These are phyloP conservation scores for Agapornis roseicollis DNA, from an alignment of 2,113 vertebrate species.

Conservation along the genomic window DNA sequence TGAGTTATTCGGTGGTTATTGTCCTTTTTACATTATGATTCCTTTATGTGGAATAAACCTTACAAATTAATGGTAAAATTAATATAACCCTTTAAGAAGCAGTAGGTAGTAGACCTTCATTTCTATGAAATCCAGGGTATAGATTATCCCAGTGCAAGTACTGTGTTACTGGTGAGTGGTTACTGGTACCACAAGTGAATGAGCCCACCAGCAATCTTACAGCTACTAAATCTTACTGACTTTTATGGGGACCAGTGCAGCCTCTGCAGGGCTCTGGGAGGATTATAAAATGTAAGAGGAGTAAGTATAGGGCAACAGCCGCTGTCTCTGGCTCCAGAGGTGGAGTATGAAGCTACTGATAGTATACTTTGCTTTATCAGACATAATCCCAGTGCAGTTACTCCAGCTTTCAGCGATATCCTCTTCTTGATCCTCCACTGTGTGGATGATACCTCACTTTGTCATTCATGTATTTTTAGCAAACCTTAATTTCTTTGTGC, in stretches of 20 bases:
- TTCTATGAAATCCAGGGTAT: not conserved
- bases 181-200: not conserved
- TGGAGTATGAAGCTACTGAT: not conserved
- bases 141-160: not conserved
- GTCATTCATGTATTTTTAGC: not conserved
- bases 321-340: not conserved
- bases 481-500: not conserved
- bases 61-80: not conserved
- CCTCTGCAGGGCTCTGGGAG: not conserved
- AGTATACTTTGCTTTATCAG: constrained; percentile 1
- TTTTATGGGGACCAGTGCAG: not conserved
- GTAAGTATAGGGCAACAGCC: not conserved
- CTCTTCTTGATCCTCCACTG: not conserved
- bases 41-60: not conserved
- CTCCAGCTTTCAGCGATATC: not conserved
- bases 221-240: not conserved
- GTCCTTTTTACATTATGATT: not conserved
- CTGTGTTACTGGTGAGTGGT: not conserved
- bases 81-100: not conserved
- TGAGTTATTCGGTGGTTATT: not conserved
- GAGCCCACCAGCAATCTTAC: not conserved
- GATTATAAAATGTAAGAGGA: constrained; percentile 1
- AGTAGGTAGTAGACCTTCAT: not conserved
- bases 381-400: not conserved
- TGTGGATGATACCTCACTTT: not conserved